Conservation (phyloP, 2,888 invertebrate genomes). For the Pseudococcus viburni region DNA sequence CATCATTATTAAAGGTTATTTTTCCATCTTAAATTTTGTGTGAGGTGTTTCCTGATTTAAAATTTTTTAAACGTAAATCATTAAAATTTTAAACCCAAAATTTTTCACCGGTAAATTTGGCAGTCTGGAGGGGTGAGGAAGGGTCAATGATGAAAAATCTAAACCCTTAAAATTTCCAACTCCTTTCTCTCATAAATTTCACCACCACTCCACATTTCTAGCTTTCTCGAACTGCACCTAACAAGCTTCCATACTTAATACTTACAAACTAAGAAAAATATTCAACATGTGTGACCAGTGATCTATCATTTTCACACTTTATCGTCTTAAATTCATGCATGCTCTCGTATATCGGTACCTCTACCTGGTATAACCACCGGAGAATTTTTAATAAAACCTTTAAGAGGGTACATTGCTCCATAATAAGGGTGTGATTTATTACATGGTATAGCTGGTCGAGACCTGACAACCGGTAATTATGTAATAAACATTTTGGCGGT, state of each 20-base stretch:
- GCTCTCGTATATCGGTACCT: not conserved
- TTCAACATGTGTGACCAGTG: conserved; percentile 15
- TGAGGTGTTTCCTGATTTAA: too few species aligned
- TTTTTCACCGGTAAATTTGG: too few species aligned
- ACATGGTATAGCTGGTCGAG: conserved; percentile 24
- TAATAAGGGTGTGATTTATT: conserved; percentile 47
- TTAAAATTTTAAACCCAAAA: too few species aligned
- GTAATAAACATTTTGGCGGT: conserved; percentile 47
- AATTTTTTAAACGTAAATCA: too few species aligned
- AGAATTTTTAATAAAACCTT: conserved; percentile 39
- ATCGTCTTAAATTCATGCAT: conserved; percentile 25
- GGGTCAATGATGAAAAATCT: too few species aligned
- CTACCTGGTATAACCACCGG: not conserved
- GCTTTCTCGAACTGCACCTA: too few species aligned
- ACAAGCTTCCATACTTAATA: not conserved
- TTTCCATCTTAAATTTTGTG: too few species aligned
- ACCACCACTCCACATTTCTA: too few species aligned
- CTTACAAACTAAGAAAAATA: not conserved
- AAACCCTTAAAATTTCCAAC: too few species aligned
- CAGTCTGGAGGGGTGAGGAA: too few species aligned
- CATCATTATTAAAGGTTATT: too few species aligned
- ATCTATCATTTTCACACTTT: conserved; percentile 45
- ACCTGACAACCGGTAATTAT: conserved; percentile 44
- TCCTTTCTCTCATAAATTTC: too few species aligned
- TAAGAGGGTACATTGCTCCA: conserved; percentile 38